Percentiles rank a stretch among this genome's conserved stretches.
Evolutionary conservation across 2,797 vertebrate genomes (phyloP).

Genomic region (Champsocephalus esox): DNA sequence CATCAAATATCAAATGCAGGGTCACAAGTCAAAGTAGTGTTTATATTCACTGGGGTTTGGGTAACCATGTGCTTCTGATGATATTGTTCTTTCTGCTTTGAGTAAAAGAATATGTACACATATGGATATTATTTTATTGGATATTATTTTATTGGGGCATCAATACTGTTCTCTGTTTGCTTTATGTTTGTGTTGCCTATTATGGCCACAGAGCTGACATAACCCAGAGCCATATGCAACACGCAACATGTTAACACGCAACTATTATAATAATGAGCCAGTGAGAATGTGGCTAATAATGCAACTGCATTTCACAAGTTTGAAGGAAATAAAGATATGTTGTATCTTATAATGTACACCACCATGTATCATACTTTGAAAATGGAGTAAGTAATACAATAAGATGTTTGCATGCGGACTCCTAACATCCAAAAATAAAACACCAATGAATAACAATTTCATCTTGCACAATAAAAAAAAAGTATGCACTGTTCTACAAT

Average conservation of each 20-base stretch:
- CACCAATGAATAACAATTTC: neutral
- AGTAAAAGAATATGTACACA: neutral
- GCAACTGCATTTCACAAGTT: neutral
- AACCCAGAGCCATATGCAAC: slow-evolving; percentile 9
- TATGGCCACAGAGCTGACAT: slow-evolving; percentile 1
- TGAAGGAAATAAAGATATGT: neutral
- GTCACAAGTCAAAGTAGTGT: slow-evolving; percentile 2
- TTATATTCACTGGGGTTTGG: slow-evolving; percentile 1
- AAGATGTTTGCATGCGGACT: too few species aligned
- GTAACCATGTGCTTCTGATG: slow-evolving; percentile 5
- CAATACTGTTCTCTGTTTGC: neutral
- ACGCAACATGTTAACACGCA: slow-evolving; percentile 11
- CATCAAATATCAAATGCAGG: neutral
- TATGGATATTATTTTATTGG: too few species aligned
- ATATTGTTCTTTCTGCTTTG: neutral
- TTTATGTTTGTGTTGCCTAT: slow-evolving; percentile 15
- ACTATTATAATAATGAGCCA: slow-evolving; percentile 2
- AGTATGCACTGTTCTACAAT: neutral
- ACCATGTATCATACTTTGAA: neutral
- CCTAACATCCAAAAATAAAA: neutral
- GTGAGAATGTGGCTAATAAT: neutral
- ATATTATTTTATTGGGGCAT: too few species aligned
- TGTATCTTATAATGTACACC: neutral
- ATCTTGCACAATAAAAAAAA: neutral
- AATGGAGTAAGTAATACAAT: neutral